Conservation (phyloP, 2,888 invertebrate genomes). For the Dorcus parallelipipedus region DNA sequence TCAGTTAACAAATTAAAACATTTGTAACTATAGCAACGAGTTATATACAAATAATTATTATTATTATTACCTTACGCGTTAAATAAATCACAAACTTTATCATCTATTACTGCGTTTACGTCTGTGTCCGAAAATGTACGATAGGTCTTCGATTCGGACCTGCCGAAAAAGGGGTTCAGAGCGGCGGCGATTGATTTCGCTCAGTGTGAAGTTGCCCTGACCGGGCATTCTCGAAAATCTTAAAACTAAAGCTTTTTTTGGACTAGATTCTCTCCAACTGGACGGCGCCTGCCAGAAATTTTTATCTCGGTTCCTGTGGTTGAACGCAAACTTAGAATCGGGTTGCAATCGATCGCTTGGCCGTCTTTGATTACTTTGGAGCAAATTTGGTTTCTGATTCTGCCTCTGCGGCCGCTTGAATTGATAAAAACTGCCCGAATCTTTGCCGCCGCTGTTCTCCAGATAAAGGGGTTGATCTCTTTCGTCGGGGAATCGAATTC, state of each 20-base stretch:
- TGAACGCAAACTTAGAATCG: conserved; percentile 15
- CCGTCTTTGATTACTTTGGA: conserved; percentile 18
- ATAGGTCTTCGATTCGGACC: conserved; percentile 38
- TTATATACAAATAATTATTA: conserved; percentile 6
- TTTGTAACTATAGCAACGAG: conserved; percentile 19
- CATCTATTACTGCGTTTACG: conserved; percentile 21
- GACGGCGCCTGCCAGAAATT: conserved; percentile 35
- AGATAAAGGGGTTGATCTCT: no score
- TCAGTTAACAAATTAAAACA: conserved; percentile 25
- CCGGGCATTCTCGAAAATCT: conserved; percentile 37
- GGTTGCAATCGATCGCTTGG: conserved; percentile 12
- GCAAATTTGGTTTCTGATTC: conserved; percentile 1
- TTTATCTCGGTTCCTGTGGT: conserved; percentile 36
- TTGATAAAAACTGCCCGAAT: background rate
- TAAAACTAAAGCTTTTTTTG: conserved; percentile 39
- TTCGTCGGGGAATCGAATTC: conserved; percentile 20
- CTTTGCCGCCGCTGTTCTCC: no score
- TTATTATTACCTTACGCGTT: background rate
- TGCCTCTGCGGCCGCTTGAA: background rate
- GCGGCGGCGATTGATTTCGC: conserved; percentile 4
- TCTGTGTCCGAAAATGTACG: conserved; percentile 39
- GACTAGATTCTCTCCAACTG: conserved; percentile 30
- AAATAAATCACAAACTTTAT: conserved; percentile 14
- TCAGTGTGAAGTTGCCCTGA: conserved; percentile 8
- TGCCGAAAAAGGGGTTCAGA: conserved; percentile 34